Evolutionary conservation across 2,113 vertebrate species (phyloP).

Genomic region (Rhinoderma darwinii): DNA sequence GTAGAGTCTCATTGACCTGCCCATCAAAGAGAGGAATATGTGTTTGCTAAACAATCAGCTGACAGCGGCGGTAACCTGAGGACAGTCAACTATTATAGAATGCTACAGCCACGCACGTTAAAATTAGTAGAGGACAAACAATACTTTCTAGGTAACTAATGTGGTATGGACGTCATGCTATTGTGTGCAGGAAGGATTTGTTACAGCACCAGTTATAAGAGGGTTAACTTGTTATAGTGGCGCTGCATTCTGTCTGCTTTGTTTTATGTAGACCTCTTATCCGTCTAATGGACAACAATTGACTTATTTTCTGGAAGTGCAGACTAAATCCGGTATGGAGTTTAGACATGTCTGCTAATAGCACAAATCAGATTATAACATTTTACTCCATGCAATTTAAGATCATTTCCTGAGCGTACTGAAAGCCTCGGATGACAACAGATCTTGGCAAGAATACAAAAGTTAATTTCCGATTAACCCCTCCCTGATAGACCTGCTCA

Average conservation of each 20-base stretch:
- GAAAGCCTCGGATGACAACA: conserved; percentile 57
- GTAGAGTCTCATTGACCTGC: conserved; percentile 68
- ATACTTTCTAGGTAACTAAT: conserved; percentile 38
- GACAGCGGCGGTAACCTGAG: conserved; percentile 54
- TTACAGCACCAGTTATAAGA: conserved; percentile 1
- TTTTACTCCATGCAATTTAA: conserved; percentile 61
- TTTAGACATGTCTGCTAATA: conserved; percentile 58
- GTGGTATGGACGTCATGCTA: conserved; percentile 20
- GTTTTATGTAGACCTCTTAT: conserved; percentile 43
- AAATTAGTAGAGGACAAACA: conserved; percentile 38
- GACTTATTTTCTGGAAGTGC: conserved; percentile 60
- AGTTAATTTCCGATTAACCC: conserved; percentile 58
- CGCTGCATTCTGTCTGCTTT: conserved; percentile 26
- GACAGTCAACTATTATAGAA: conserved; percentile 60
- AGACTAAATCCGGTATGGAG: conserved; percentile 56
- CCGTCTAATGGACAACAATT: conserved; percentile 56
- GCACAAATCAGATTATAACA: conserved; percentile 60
- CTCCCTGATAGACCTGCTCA: conserved; percentile 47
- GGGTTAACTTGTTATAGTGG: conserved; percentile 32
- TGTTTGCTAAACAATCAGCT: conserved; percentile 68
- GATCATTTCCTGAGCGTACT: conserved; percentile 60
- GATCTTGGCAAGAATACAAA: conserved; percentile 56
- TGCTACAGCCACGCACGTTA: conserved; percentile 10
- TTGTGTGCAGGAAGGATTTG: conserved; percentile 37
- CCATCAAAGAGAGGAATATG: conserved; percentile 69